Conservation (phyloP, 2,888 invertebrate genomes). For the Panopea generosa region DNA sequence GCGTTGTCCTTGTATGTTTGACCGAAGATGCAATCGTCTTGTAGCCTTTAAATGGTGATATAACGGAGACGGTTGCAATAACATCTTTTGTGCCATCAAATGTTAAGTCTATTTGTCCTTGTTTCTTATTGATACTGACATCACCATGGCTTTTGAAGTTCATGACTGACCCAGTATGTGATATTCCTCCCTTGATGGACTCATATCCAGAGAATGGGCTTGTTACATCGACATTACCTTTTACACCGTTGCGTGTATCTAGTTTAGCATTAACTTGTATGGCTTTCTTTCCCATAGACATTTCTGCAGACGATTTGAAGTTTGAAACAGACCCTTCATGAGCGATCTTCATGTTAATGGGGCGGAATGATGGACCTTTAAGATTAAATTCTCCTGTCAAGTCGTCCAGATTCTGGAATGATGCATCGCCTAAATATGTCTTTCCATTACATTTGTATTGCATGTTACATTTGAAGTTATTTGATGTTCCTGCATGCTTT, state of each 20-base stretch:
- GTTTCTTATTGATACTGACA: conserved; percentile 16
- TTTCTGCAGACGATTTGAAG: conserved; percentile 34
- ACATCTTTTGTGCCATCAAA: conserved; percentile 25
- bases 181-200: conserved; percentile 15
- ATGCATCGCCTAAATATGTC: conserved; percentile 42
- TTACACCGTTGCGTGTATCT: conserved; percentile 31
- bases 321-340: conserved; percentile 32
- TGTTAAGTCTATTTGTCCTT: conserved; percentile 19
- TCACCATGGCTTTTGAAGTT: conserved; percentile 46
- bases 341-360: conserved; percentile 25
- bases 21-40: conserved; percentile 35
- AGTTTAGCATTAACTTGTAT: conserved; percentile 21
- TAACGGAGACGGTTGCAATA: conserved; percentile 12
- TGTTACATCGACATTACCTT: conserved; percentile 14
- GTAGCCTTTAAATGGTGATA: conserved; percentile 31
- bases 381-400: conserved; percentile 42
- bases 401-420: conserved; percentile 37
- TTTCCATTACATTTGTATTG: conserved; percentile 45
- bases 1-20: conserved; percentile 16
- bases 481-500: conserved; percentile 36
- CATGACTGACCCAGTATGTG: conserved; percentile 31
- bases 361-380: conserved; percentile 39
- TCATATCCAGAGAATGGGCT: conserved; percentile 38
- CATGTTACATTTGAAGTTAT: conserved; percentile 53
- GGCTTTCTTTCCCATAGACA: conserved; percentile 34